Conservation (phyloP, 1,140 invertebrate genomes). For the Tenebrio molitor region DNA sequence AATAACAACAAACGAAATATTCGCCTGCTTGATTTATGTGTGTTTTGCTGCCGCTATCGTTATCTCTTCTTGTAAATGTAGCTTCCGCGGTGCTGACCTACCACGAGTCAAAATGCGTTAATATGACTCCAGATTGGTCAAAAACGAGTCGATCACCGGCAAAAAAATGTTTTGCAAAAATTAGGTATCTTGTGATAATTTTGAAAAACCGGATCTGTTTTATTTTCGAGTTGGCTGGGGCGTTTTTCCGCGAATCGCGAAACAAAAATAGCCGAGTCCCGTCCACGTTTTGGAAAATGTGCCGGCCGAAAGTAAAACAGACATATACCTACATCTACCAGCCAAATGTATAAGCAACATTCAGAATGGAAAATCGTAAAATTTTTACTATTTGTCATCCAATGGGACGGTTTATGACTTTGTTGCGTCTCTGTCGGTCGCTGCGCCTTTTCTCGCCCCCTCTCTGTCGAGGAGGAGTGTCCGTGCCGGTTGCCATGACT, state of each 20-base stretch:
- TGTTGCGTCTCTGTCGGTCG: conserved; percentile 52
- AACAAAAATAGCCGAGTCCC: no score
- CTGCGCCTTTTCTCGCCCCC: conserved; percentile 23
- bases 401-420: conserved; percentile 64
- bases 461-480: conserved; percentile 56
- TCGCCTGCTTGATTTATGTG: background rate
- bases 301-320: conserved; percentile 48
- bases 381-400: conserved; percentile 67
- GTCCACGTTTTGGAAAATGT: background rate
- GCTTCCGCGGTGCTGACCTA: conserved; percentile 15
- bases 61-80: conserved; percentile 20
- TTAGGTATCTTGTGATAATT: no score
- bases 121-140: background rate
- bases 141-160: no score
- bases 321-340: conserved; percentile 66
- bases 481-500: conserved; percentile 64
- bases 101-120: background rate
- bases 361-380: conserved; percentile 64
- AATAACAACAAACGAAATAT: no score
- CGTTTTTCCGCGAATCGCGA: no score
- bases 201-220: no score
- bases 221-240: no score
- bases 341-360: conserved; percentile 64
- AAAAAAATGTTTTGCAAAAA: no score
- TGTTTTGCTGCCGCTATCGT: background rate